Evolutionary conservation across 37 sponge, comb jelly and placozoan species (phyloP), one percentile per base, ranked within the genome.

Genomic region (Beroe ovata): DNA sequence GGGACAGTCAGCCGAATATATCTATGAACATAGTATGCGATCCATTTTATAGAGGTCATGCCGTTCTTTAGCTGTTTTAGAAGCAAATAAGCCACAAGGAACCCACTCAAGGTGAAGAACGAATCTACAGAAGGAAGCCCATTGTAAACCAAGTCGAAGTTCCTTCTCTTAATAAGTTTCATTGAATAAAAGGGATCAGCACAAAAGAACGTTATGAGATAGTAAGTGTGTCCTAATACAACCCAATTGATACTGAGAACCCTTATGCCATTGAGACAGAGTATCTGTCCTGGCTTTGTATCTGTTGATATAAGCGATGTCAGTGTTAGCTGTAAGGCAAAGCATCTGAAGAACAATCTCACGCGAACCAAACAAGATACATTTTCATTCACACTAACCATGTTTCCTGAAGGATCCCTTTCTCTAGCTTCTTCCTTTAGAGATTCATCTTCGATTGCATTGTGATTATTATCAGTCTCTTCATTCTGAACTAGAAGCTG

Each of bases 241-340:
- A 77, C 84, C 84, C 84, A 77, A 54, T 77, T 77, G 84, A 77
- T 77, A 77, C 84, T 77, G 11, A 77, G 84, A 2, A 77, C 84
- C 38, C 84, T 37, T 25, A 77, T 77, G 0, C 84, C 84, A 35
- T 77, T 77, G 8, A 77, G 41, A 41, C 84, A 77, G 22, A 77
- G 54, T 3, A 77, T 77, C 47, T 77, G 84, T 25, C 84, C 84
- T 2, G 84, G 84, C n/a, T 77, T 77, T 0, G 84, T 77, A 20
- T 30, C 33, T 25, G 84, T 77, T 0, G 26, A 21, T 26, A 29
- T 39, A 3, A 77, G 84, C 8, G 47, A 1, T 23, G 26, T 25
- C 14, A 39, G 33, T 1, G 84, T 36, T 0, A 6, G 16, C 26
- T 39, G 54, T 2, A 77, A 54, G 41, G 41, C 42, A 23, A 77